Evolutionary conservation across 1,140 invertebrate genomes (phyloP), one percentile per base, ranked within the genome.

Genomic region (Chelonus insularis): DNA sequence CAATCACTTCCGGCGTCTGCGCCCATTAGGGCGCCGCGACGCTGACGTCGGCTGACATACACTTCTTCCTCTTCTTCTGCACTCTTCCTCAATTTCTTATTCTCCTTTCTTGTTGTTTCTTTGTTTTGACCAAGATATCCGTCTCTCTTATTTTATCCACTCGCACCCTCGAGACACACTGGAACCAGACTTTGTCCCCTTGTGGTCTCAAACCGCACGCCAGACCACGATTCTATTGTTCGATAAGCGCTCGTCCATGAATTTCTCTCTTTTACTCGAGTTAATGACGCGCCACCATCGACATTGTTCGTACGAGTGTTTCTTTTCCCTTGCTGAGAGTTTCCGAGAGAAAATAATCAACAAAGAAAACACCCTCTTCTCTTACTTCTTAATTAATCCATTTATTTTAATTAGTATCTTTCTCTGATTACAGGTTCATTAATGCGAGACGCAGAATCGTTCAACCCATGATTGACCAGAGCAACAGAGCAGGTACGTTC

Each of bases 381-480:
- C 1, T 36, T 58, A 25, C 1, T 11, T 21, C 2, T 52, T 32
- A 20, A 51, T 50, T 52, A 14, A 18, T 55, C 32, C 4, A 37
- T 5, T 52, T 32, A 45, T 12, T 51, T 21, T 21, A 7, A n/a
- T 48, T 39, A 11, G 11, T 52, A 12, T 20, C 29, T 57, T 65
- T 61, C 54, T 75, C 72, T 86, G 75, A 89, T 89, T 60, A 32
- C 87, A 93, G 96, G 96, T 98, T 98, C 82, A 98, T 98, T 81
- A 98, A 98, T 83, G 96, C 96, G 75, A 89, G 96, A 84, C 91
- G 96, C 84, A 90, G 96, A 86, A 98, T 98, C 84, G 92, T 98
- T 66, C 96, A 96, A 78, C 94, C 94, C 54, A 95, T 96, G 93
- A 95, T 96, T 75, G 96, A 96, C 86, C 95, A 93, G 86, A 97